phyloP scores from a whole-genome alignment of 2,113 vertebrate genomes.

The Puma concolor region DNA sequence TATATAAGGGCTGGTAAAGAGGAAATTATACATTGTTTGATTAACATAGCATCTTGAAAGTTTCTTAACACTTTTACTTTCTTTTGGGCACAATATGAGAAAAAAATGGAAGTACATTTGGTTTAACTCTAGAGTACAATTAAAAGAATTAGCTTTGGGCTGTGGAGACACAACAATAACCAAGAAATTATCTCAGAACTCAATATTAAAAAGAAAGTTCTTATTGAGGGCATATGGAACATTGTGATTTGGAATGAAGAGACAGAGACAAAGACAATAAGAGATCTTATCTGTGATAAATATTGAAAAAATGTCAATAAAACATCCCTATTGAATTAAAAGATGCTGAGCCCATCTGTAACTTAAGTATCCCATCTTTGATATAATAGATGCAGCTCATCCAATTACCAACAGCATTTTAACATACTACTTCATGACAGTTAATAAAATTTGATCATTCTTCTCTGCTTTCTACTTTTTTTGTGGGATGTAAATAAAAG shows the following conservation, averaged over 20 bases:
- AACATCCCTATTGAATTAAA: not conserved
- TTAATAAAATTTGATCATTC: not conserved
- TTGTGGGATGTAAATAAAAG: not conserved
- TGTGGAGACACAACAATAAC: not conserved
- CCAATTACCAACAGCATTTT: not conserved
- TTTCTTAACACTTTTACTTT: not conserved
- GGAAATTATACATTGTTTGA: not conserved
- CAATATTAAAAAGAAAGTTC: not conserved
- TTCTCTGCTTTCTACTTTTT: not conserved
- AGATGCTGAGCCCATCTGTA: not conserved
- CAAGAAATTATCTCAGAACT: not conserved
- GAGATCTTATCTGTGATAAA: not conserved
- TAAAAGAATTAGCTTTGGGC: not conserved
- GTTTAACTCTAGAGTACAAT: not conserved
- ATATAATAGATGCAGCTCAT: not conserved
- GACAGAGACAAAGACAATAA: not conserved
- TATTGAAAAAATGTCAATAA: not conserved
- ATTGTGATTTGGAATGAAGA: not conserved
- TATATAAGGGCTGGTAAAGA: not conserved
- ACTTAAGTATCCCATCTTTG: not conserved
- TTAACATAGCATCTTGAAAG: not conserved
- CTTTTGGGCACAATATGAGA: not conserved
- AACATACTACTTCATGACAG: not conserved
- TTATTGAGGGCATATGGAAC: not conserved
- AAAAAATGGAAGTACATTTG: not conserved